Evolutionary conservation across 2,888 invertebrate species (phyloP).

Genomic region (Linnaemya vulpina): DNA sequence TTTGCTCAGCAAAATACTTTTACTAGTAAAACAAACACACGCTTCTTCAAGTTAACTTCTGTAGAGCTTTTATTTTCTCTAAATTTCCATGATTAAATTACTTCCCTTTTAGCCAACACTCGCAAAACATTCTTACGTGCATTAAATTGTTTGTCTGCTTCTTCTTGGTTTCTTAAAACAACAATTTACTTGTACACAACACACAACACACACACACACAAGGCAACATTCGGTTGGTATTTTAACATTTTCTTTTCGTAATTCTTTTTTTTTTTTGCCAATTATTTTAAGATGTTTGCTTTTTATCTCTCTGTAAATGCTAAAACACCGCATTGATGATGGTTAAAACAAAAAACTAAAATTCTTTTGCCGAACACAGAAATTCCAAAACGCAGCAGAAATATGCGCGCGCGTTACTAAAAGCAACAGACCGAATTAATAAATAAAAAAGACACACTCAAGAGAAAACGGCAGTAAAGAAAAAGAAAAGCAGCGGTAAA

Average conservation of each 20-base stretch:
- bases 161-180: constrained; percentile 51
- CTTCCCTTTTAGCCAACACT: not conserved
- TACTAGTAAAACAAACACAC: not conserved
- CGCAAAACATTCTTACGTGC: constrained; percentile 39
- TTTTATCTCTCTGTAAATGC: constrained; percentile 32
- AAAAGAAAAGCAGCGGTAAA: constrained; percentile 21
- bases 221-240: constrained; percentile 57
- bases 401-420: constrained; percentile 70
- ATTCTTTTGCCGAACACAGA: constrained; percentile 72
- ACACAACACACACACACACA: constrained; percentile 5
- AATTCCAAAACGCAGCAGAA: constrained; percentile 72
- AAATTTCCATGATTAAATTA: not conserved
- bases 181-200: constrained; percentile 43
- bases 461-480: constrained; percentile 31
- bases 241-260: constrained; percentile 51
- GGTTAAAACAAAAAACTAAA: constrained; percentile 54
- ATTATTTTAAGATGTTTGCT: constrained; percentile 55
- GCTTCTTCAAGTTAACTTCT: not conserved
- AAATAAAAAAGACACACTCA: constrained; percentile 40
- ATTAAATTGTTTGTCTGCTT: constrained; percentile 34
- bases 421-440: constrained; percentile 65
- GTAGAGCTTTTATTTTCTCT: not conserved
- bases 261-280: constrained; percentile 39
- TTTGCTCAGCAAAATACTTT: not conserved
- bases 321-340: constrained; percentile 25